phyloP scores from a whole-genome alignment of 2,888 invertebrate genomes.

The Lymantria dispar region DNA sequence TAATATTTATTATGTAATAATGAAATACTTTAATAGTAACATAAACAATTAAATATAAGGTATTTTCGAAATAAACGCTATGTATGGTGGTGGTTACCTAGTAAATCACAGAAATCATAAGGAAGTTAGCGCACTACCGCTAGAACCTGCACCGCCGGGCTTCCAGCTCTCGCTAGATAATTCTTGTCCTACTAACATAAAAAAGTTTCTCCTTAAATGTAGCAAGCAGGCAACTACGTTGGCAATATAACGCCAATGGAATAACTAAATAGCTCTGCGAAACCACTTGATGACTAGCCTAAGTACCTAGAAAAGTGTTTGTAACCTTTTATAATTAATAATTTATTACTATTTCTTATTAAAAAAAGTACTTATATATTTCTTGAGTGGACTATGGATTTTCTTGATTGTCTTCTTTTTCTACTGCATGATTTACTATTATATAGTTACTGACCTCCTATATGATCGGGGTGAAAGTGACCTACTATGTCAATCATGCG shows the following conservation, averaged over 20 bases:
- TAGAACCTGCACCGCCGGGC: constrained; percentile 11
- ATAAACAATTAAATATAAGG: too few relatives aligned
- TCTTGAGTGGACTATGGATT: too few relatives aligned
- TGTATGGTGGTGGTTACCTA: neutral
- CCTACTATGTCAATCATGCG: too few relatives aligned
- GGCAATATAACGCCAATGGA: neutral
- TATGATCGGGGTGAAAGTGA: too few relatives aligned
- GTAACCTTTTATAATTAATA: too few relatives aligned
- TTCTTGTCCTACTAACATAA: constrained; percentile 52
- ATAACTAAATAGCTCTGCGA: constrained; percentile 18
- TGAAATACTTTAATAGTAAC: too few relatives aligned
- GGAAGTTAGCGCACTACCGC: neutral
- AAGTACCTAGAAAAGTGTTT: neutral
- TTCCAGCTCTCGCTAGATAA: constrained; percentile 28
- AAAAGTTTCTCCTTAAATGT: constrained; percentile 56
- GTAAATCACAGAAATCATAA: neutral
- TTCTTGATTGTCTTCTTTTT: too few relatives aligned
- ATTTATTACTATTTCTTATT: too few relatives aligned
- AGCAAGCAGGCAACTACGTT: constrained; percentile 25
- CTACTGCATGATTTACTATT: too few relatives aligned
- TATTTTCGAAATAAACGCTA: neutral
- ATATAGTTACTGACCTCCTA: too few relatives aligned
- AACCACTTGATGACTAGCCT: neutral
- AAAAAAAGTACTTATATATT: too few relatives aligned
- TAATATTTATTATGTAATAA: too few relatives aligned